These are phyloP conservation scores for Noctua janthe DNA, from an alignment of 2,888 invertebrate species.

Conservation along the genomic window DNA sequence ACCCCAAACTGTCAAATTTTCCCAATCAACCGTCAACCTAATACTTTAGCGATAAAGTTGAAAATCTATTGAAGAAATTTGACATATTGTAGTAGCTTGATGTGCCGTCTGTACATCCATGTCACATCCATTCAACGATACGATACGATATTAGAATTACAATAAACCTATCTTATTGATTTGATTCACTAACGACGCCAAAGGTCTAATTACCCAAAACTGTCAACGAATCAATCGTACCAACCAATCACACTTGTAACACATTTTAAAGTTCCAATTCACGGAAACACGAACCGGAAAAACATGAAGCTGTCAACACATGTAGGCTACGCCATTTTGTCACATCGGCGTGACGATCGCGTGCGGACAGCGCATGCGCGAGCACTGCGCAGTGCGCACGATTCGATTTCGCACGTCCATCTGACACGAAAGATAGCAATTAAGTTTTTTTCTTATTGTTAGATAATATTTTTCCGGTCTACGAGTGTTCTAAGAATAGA, in stretches of 20 bases:
- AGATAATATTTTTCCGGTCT: conserved; percentile 69
- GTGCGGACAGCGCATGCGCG: conserved; percentile 50
- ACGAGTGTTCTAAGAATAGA: conserved; percentile 52
- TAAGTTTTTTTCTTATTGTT: conserved; percentile 66
- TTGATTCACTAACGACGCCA: neutral
- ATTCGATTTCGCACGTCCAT: conserved; percentile 64
- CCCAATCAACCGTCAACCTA: too few relatives aligned
- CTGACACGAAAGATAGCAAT: conserved; percentile 66
- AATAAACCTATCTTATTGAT: neutral
- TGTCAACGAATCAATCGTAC: neutral
- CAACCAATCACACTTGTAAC: neutral
- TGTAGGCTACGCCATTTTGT: conserved; percentile 61
- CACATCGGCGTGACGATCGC: conserved; percentile 64
- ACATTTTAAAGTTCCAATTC: conserved; percentile 13
- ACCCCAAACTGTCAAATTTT: too few relatives aligned
- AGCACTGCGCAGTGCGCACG: conserved; percentile 60
- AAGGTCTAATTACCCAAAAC: neutral
- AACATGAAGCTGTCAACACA: conserved; percentile 58
- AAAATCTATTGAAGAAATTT: too few relatives aligned
- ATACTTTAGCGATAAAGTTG: too few relatives aligned
- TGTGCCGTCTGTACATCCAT: too few relatives aligned
- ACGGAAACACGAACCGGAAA: conserved; percentile 60
- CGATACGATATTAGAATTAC: neutral
- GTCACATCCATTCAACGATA: neutral
- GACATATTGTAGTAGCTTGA: too few relatives aligned